Conservation (phyloP, 1,140 invertebrate genomes). For the Aphidius gifuensis region DNA sequence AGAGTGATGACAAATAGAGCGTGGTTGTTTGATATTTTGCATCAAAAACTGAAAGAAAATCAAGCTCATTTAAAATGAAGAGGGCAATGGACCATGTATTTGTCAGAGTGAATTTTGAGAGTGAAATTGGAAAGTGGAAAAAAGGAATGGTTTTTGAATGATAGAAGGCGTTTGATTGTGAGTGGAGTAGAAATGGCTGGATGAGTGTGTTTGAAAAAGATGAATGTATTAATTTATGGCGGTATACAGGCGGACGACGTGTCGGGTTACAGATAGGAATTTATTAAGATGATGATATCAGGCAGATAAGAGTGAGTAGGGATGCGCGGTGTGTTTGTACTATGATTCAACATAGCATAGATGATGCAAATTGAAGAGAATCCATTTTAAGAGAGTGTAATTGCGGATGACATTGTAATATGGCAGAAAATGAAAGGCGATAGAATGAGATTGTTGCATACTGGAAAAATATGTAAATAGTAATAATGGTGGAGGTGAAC, state of each 20-base stretch:
- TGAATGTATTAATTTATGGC: too few relatives aligned
- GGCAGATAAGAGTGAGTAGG: constrained; percentile 1
- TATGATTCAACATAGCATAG: constrained; percentile 13
- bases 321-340: background rate
- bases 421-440: constrained; percentile 6
- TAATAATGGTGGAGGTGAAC: too few relatives aligned
- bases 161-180: background rate
- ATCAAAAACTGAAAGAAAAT: constrained; percentile 10
- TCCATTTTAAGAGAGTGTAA: constrained; percentile 4
- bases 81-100: constrained; percentile 19
- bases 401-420: constrained; percentile 22
- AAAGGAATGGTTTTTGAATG: constrained; percentile 9
- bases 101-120: constrained; percentile 6
- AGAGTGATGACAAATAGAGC: constrained; percentile 24
- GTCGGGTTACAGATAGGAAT: too few relatives aligned
- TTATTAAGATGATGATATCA: constrained; percentile 1
- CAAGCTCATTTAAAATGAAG: constrained; percentile 18
- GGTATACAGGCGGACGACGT: too few relatives aligned
- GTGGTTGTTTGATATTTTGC: constrained; percentile 14
- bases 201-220: too few relatives aligned
- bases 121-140: constrained; percentile 6
- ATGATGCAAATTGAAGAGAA: constrained; percentile 14
- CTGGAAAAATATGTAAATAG: constrained; percentile 16
- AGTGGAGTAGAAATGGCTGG: too few relatives aligned
- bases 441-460: constrained; percentile 4